Evolutionary conservation across 1,140 invertebrate genomes (phyloP).

Genomic region (Muscidifurax raptorellus): DNA sequence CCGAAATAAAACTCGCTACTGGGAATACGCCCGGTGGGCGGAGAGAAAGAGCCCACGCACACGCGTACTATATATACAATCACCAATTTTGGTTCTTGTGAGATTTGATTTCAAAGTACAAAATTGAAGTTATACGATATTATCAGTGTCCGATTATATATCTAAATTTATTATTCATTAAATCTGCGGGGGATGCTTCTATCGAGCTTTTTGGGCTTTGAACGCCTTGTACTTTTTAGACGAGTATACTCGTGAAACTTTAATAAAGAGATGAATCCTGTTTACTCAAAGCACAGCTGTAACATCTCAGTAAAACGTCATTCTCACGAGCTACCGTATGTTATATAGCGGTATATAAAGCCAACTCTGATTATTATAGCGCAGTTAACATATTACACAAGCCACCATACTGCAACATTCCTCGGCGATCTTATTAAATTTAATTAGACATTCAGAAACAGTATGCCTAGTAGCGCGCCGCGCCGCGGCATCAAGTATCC

Average conservation of each 20-base stretch:
- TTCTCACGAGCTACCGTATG: background rate
- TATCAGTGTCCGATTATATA: no score
- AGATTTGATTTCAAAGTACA: no score
- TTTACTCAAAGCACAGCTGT: background rate
- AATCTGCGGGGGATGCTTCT: no score
- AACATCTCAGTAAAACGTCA: background rate
- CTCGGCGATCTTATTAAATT: background rate
- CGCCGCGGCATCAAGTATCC: background rate
- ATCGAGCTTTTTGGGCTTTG: no score
- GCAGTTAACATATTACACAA: background rate
- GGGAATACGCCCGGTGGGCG: background rate
- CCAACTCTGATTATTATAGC: background rate
- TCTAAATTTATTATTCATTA: no score
- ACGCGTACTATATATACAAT: no score
- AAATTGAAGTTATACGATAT: no score
- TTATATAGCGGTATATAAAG: background rate
- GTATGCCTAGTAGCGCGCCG: background rate
- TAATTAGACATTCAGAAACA: background rate
- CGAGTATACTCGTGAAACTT: background rate
- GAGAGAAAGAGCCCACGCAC: no score
- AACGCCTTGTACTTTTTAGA: background rate
- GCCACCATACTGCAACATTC: no score
- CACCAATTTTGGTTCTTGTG: no score
- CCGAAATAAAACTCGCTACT: background rate
- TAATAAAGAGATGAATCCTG: background rate